These are phyloP conservation scores for Tupaia chinensis DNA, from an alignment of 2,113 vertebrate species.

Conservation along the genomic window DNA sequence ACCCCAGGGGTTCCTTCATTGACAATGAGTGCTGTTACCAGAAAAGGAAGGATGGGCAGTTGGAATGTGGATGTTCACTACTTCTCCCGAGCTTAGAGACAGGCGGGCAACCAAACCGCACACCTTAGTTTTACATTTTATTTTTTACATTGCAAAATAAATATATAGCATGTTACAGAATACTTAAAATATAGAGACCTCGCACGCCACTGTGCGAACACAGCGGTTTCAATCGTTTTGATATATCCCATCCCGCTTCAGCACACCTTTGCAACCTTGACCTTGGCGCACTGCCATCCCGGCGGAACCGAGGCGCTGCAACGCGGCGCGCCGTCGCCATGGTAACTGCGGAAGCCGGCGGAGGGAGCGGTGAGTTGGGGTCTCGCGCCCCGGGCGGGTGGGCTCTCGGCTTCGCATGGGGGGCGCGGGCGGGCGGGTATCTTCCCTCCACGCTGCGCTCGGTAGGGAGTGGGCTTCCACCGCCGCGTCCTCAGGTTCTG, in stretches of 20 bases:
- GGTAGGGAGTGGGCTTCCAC: background rate
- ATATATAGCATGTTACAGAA: background rate
- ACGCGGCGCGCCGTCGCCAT: conserved; percentile 39
- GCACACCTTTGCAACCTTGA: background rate
- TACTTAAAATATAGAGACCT: background rate
- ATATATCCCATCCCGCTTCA: rapidly evolving
- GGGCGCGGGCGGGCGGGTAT: rapidly evolving
- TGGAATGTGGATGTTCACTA: background rate
- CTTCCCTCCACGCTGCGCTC: rapidly evolving
- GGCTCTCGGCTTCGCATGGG: too few relatives aligned
- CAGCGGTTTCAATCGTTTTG: background rate
- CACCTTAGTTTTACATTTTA: background rate
- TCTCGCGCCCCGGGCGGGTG: rapidly evolving
- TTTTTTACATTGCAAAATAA: background rate
- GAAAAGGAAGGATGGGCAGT: background rate
- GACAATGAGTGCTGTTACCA: background rate
- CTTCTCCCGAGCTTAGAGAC: background rate
- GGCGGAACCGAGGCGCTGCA: background rate
- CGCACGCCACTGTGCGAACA: background rate
- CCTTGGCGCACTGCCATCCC: background rate
- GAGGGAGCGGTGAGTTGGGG: background rate
- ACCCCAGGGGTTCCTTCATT: background rate
- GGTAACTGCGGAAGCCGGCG: conserved; percentile 46
- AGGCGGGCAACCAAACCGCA: background rate
- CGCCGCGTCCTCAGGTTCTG: background rate